These are phyloP conservation scores for Willisornis vidua DNA, from an alignment of 2,113 vertebrate species.

Conservation along the genomic window DNA sequence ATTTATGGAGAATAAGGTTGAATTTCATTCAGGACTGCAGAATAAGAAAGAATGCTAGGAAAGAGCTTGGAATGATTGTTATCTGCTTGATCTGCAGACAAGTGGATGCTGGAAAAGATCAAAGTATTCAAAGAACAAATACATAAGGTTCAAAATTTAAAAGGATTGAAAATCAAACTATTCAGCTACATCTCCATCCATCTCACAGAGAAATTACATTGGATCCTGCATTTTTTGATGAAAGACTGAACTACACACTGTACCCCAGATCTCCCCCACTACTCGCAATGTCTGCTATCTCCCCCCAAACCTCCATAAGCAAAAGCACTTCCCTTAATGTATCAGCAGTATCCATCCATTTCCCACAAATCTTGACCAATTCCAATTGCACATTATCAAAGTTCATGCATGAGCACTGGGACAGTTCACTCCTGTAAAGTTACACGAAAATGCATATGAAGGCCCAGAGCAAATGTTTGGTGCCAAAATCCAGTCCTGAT, in stretches of 20 bases:
- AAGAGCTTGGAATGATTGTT: background rate
- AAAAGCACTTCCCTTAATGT: background rate
- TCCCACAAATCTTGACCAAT: background rate
- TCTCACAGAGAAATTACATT: background rate
- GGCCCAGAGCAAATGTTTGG: background rate
- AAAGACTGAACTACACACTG: background rate
- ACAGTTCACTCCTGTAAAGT: background rate
- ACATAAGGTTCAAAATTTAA: background rate
- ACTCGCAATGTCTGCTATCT: background rate
- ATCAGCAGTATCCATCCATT: background rate
- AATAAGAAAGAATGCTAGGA: background rate
- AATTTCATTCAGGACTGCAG: constrained; percentile 37
- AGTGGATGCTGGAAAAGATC: background rate
- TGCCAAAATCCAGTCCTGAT: background rate
- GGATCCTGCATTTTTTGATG: background rate
- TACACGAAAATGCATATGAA: background rate
- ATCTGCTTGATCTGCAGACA: background rate
- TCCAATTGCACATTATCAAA: background rate
- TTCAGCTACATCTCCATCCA: background rate
- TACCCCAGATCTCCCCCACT: background rate
- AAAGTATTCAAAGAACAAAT: background rate
- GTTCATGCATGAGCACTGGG: background rate
- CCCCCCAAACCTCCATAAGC: background rate
- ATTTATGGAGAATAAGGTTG: constrained; percentile 44
- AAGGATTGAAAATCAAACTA: background rate